Percentiles rank a stretch among this genome's conserved stretches.
These are phyloP conservation scores for Cyclura pinguis DNA, from an alignment of 2,797 vertebrate genomes.

Conservation along the genomic window DNA sequence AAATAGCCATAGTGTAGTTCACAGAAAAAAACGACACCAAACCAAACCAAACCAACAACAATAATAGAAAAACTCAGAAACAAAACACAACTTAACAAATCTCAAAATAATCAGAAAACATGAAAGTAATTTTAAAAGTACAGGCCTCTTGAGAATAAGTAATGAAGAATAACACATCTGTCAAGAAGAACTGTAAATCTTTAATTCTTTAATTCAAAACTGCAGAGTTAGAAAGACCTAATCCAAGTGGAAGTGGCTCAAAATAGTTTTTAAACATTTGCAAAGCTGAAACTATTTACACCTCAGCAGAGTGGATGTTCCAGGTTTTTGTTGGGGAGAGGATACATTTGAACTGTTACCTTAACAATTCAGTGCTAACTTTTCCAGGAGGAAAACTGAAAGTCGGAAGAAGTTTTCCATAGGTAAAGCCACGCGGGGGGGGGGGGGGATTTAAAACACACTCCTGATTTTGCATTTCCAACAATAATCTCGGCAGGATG, in stretches of 20 bases:
- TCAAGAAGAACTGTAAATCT: not conserved
- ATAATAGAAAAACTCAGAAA: not conserved
- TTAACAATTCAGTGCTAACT: not conserved
- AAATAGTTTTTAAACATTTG: slow-evolving; percentile 2
- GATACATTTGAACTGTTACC: not conserved
- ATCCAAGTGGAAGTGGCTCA: not conserved
- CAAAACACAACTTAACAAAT: not conserved
- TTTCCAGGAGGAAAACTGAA: not conserved
- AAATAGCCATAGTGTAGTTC: not conserved
- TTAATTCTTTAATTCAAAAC: not conserved
- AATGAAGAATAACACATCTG: not conserved
- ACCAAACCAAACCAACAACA: no score
- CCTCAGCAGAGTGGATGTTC: not conserved
- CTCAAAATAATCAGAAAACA: not conserved
- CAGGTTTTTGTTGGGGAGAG: not conserved
- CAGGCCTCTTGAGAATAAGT: not conserved
- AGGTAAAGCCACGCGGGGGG: not conserved
- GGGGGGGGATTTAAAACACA: not conserved
- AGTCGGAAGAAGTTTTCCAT: not conserved
- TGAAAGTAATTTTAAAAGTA: not conserved
- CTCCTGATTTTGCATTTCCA: not conserved
- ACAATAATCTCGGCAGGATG: not conserved
- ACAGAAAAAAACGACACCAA: not conserved
- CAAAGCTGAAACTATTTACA: not conserved
- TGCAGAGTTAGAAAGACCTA: not conserved